These are phyloP conservation scores for Portunus trituberculatus DNA, from an alignment of 1,140 invertebrate genomes.

Conservation along the genomic window DNA sequence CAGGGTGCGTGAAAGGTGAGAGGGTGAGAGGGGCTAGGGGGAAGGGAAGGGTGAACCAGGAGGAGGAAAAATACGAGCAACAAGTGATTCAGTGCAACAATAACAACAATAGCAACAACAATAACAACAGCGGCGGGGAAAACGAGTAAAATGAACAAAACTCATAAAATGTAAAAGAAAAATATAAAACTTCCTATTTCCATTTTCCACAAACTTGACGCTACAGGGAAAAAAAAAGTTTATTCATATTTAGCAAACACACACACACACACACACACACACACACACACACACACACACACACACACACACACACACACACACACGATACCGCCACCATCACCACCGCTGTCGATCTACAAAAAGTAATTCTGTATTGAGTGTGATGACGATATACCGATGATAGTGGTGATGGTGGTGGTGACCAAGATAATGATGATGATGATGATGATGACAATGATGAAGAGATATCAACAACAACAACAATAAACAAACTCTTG, in stretches of 20 bases:
- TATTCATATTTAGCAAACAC: slow-evolving; percentile 16
- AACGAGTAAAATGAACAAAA: neutral
- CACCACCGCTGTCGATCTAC: too few species aligned
- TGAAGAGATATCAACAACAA: neutral
- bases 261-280: slow-evolving; percentile 31
- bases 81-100: neutral
- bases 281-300: slow-evolving; percentile 14
- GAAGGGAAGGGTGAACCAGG: neutral
- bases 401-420: neutral
- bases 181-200: slow-evolving; percentile 3
- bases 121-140: neutral
- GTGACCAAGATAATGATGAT: neutral
- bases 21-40: neutral
- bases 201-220: neutral
- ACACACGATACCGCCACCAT: neutral
- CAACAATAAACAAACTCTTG: neutral
- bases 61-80: neutral
- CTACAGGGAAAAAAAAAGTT: neutral
- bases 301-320: slow-evolving; percentile 28
- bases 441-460: neutral
- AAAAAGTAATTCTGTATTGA: neutral
- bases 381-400: neutral
- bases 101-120: neutral
- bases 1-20: neutral
- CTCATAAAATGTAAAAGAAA: slow-evolving; percentile 25